These are phyloP conservation scores for Halictus ligatus DNA, from an alignment of 2,888 invertebrate genomes.

Conservation along the genomic window DNA sequence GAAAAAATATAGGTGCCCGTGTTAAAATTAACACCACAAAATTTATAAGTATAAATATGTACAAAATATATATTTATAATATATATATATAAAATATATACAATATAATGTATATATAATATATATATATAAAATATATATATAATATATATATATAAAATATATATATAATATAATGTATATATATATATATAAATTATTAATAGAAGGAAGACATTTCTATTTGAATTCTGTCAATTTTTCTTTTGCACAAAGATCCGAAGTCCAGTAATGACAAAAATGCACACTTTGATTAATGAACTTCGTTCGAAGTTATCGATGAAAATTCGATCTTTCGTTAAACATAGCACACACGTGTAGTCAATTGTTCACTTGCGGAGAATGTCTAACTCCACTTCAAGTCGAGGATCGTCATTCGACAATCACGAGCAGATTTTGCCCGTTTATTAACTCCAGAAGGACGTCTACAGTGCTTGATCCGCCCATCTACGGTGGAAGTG, in stretches of 20 bases:
- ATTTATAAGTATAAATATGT: no score
- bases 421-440: neutral
- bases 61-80: no score
- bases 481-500: neutral
- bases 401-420: constrained; percentile 1
- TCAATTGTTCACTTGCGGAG: neutral
- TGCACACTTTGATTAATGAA: neutral
- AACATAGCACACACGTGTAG: neutral
- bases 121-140: no score
- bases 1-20: no score
- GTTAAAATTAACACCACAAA: no score
- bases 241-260: neutral
- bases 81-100: no score
- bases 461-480: neutral
- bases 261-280: neutral
- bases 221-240: neutral
- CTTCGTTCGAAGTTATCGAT: neutral
- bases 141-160: no score
- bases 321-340: neutral
- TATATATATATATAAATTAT: no score
- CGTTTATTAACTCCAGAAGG: constrained; percentile 2
- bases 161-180: no score
- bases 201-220: no score
- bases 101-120: no score
- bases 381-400: no score